Evolutionary conservation across 1,140 invertebrate genomes (phyloP), one percentile per base, ranked within the genome.

Genomic region (Nylanderia fulva): DNA sequence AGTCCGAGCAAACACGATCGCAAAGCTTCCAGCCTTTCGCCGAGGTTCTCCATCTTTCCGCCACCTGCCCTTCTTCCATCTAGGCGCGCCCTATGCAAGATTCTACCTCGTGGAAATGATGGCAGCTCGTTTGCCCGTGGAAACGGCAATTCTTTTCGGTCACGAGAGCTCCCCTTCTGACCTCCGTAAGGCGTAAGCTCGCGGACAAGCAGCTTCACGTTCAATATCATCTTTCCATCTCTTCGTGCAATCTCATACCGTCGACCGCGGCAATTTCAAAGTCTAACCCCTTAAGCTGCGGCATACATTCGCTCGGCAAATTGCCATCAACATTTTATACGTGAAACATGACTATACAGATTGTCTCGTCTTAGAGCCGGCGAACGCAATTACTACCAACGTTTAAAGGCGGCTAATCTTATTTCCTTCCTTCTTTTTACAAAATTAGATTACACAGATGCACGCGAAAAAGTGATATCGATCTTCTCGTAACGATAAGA

Each of bases 91-190:
- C 27, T 68, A 58, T 82, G 77, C 77, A 82, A 82, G 77, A 82
- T 82, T 82, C 66, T 58, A 82, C 77, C 66, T 82, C 54, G 66
- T 82, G 66, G 36, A 82, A 82, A 72, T 82, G 77, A 82, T 71
- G 66, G 54, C 36, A 72, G 36, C 77, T 82, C 77, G 77, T 82
- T 82, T 82, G 64, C 61, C 52, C 66, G 21, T 71, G 24, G 52
- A 71, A 82, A 71, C 77, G 77, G 66, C 77, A 36, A 82, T 82
- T 82, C 66, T 82, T 82, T 82, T 82, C 77, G 77, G 77, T 72
- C 77, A 82, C 66, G 66, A 58, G 36, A 82, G 66, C 52, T 24
- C 33, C 18, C 36, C 48, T 29, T 5, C 77, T 58, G 66, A 72
- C 66, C 77, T 7, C 13, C 36, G 27, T 29, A 18, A 82, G 36